phyloP scores from a whole-genome alignment of 92 coral and sea anemone genomes.

The Palythoa heliodiscus region DNA sequence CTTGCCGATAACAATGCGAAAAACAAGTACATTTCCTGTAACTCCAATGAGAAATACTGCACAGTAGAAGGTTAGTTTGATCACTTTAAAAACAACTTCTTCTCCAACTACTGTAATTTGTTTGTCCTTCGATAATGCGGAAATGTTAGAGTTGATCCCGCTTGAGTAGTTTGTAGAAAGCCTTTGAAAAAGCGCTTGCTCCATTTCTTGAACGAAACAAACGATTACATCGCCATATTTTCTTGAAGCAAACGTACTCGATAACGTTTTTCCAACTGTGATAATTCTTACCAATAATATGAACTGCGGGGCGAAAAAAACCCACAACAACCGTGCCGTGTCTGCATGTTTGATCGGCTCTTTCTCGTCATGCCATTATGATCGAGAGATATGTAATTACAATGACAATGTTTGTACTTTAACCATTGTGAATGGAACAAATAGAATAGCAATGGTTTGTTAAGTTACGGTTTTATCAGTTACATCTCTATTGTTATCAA shows the following conservation, averaged over 20 bases:
- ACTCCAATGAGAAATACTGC: constrained; percentile 79
- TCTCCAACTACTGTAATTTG: no score
- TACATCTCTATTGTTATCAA: no score
- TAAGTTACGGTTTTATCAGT: no score
- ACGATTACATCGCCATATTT: not conserved
- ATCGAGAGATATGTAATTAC: no score
- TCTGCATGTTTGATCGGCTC: no score
- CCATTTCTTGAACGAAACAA: not conserved
- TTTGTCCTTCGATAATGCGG: not conserved
- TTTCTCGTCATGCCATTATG: no score
- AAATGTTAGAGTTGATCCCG: not conserved
- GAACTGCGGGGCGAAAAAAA: not conserved
- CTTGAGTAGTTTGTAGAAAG: constrained; percentile 1
- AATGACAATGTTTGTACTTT: no score
- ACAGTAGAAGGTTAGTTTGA: constrained; percentile 73
- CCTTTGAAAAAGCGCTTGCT: not conserved
- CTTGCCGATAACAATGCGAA: constrained; percentile 74
- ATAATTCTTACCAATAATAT: no score
- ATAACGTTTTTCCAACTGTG: no score
- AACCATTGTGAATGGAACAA: no score
- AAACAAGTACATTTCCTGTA: constrained; percentile 74
- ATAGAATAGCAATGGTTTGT: no score
- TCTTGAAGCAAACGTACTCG: not conserved
- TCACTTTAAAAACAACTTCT: constrained; percentile 68
- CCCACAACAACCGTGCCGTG: no score